Evolutionary conservation across 2,888 invertebrate species (phyloP).

Genomic region (Eupithecia exiguata): DNA sequence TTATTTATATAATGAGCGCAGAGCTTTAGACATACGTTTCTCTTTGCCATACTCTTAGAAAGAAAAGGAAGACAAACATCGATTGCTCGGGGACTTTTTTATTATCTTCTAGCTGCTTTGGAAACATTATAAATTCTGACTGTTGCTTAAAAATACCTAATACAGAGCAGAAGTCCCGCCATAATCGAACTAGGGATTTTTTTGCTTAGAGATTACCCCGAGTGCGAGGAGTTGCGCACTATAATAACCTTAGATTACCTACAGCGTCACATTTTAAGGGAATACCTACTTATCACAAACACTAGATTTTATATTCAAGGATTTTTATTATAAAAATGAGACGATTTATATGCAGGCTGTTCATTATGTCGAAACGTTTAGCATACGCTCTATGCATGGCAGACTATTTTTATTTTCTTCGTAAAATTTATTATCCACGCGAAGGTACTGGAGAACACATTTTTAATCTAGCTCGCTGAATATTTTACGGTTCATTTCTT

Average conservation of each 20-base stretch:
- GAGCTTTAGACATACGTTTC: background rate
- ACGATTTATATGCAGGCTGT: constrained; percentile 65
- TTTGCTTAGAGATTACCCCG: too few relatives aligned
- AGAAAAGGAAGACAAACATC: background rate
- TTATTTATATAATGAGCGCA: too few relatives aligned
- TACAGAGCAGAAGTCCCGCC: too few relatives aligned
- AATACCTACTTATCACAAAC: constrained; percentile 3
- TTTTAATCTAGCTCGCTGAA: constrained; percentile 22
- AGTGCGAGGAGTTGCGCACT: too few relatives aligned
- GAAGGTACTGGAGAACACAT: constrained; percentile 14
- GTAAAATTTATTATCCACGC: constrained; percentile 31
- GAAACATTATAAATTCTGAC: too few relatives aligned
- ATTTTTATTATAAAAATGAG: constrained; percentile 53
- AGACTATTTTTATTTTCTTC: constrained; percentile 56
- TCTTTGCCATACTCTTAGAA: background rate
- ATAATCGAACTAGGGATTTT: too few relatives aligned
- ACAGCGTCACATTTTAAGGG: background rate
- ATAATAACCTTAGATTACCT: background rate
- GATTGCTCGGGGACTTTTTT: too few relatives aligned
- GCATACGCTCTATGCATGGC: constrained; percentile 53
- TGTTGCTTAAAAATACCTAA: background rate
- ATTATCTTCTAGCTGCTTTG: too few relatives aligned
- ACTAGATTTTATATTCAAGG: constrained; percentile 35
- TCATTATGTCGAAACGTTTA: constrained; percentile 58
- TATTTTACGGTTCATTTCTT: constrained; percentile 25